These are phyloP conservation scores for Octodonta nipae DNA, from an alignment of 2,888 invertebrate species.

Conservation along the genomic window DNA sequence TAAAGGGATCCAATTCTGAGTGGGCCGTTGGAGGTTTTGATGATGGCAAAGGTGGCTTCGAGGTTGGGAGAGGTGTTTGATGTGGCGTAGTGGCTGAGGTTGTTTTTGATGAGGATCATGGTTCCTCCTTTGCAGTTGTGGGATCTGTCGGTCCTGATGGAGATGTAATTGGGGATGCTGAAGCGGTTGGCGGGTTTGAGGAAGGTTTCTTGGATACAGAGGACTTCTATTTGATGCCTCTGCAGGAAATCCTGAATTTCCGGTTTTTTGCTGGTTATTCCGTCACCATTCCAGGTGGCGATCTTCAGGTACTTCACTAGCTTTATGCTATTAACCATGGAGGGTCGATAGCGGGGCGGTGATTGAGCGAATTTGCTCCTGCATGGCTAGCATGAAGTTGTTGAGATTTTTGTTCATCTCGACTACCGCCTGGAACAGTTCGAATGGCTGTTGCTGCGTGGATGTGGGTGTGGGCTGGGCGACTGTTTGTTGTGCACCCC, in stretches of 20 bases:
- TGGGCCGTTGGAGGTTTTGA: constrained; percentile 1
- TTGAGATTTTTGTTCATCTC: no score
- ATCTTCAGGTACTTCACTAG: no score
- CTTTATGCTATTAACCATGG: no score
- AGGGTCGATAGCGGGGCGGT: no score
- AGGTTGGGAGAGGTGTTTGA: background rate
- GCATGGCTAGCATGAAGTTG: no score
- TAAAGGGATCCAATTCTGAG: background rate
- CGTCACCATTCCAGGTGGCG: background rate
- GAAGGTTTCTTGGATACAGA: background rate
- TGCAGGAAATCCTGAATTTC: background rate
- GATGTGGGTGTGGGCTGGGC: no score
- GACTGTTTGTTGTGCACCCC: no score
- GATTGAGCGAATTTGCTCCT: no score
- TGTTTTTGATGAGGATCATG: background rate
- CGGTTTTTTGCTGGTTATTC: background rate
- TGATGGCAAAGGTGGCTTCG: background rate
- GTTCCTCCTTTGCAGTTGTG: background rate
- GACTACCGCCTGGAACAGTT: no score
- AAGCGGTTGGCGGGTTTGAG: background rate
- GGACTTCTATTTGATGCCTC: background rate
- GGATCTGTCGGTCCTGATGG: background rate
- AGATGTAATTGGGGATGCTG: background rate
- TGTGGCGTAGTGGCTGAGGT: background rate
- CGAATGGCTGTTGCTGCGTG: background rate